Base-by-base conservation (phyloP, 1,140 invertebrate genomes). In the Anastrepha obliqua region DNA sequence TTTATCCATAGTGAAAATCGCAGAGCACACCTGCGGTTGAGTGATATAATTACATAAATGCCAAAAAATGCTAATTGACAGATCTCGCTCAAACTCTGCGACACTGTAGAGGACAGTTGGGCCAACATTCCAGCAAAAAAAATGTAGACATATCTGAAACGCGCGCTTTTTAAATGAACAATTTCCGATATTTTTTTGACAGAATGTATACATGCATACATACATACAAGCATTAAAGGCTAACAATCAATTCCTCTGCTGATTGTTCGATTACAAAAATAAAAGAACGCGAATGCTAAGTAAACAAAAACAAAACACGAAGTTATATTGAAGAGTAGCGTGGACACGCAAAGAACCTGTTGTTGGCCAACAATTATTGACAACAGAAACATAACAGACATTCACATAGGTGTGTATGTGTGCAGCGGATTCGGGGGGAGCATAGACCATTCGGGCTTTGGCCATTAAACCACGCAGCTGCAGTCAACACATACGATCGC, bases 391-490 rank as follows among this genome's bases (percentile, higher is more conserved):
- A 62, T 62, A 62, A 0, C n/a, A 13, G 4, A n/a, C 60, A 62
- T 17, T 13, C n/a, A 62, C 13, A 62, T n/a, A 62, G 8, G 9
- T 13, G n/a, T n/a, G 15, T 17, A 8, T 62, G 4, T 62, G 29
- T 29, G 67, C 15, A 13, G 7, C 47, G 67, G 67, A 17, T 0
- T n/a, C 42, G 67, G 67, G 39, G 42, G 29, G 67, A 62, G 15
- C 0, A 55, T 55, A 55, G 44, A 81, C 44, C 47, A 81, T 9
- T 81, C 17, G 47, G 47, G 42, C 74, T 81, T 81, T 81, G 74
- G 74, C 9, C 47, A 81, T n/a, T 55, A 81, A 81, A 81, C 2
- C 47, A 81, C 47, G 74, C 74, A 81, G 74, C 74, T 81, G 74
- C 74, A 81, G n/a, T 13, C 44, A 9, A 9, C 74, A 15, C 15